Evolutionary conservation across 2,797 vertebrate species (phyloP).

Genomic region (Sebastes vulpes): DNA sequence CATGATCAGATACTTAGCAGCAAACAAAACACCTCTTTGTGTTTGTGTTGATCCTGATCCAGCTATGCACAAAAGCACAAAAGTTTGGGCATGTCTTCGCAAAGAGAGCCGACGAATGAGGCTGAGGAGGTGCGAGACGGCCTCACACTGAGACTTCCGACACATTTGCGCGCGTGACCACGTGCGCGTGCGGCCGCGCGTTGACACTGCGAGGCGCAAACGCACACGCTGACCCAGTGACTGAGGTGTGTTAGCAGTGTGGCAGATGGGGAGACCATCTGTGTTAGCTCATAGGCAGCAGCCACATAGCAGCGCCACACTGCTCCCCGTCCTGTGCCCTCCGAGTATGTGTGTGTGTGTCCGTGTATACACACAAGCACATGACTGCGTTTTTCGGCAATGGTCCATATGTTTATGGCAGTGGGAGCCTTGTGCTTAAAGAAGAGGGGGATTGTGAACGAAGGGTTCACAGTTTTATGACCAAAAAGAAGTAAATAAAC

Average conservation of each 20-base stretch:
- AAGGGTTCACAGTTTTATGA: neutral
- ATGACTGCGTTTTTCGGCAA: slow-evolving; percentile 6
- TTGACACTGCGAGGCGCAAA: slow-evolving; percentile 32
- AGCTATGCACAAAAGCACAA: neutral
- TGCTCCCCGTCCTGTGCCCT: slow-evolving; percentile 35
- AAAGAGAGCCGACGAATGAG: neutral
- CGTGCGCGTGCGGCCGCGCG: neutral
- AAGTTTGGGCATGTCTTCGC: slow-evolving; percentile 7
- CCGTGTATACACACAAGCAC: neutral
- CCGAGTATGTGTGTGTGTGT: slow-evolving; percentile 5
- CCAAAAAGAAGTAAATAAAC: slow-evolving; percentile 13
- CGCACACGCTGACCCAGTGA: slow-evolving; percentile 54
- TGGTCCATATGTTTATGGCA: neutral
- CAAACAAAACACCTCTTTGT: slow-evolving; percentile 50
- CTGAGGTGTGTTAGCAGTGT: slow-evolving; percentile 52
- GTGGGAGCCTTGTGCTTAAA: neutral
- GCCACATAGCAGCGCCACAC: slow-evolving; percentile 33
- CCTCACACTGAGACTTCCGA: neutral
- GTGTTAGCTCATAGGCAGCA: slow-evolving; percentile 61
- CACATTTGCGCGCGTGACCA: neutral
- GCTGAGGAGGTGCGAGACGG: slow-evolving; percentile 52
- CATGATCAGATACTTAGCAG: slow-evolving; percentile 49
- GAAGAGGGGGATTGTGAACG: neutral
- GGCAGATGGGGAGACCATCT: slow-evolving; percentile 76
- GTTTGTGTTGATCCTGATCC: neutral